These are phyloP conservation scores for Ceryle rudis DNA, from an alignment of 2,797 vertebrate genomes.

Conservation along the genomic window DNA sequence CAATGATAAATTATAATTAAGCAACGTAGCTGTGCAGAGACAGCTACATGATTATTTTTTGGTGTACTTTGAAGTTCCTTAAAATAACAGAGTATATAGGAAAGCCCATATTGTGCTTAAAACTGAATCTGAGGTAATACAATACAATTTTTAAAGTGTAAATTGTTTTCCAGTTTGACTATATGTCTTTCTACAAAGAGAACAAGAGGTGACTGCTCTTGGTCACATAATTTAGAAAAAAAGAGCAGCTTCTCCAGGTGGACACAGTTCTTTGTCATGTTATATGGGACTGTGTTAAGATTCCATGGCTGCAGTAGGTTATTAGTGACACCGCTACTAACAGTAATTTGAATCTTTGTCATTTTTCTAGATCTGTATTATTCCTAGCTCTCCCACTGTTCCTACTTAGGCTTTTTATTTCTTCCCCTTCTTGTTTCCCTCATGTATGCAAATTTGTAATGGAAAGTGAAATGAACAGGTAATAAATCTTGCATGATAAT, in stretches of 20 bases:
- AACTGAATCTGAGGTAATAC: conserved; percentile 17
- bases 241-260: neutral
- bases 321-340: neutral
- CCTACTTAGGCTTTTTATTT: neutral
- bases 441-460: neutral
- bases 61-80: conserved; percentile 22
- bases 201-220: neutral
- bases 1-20: neutral
- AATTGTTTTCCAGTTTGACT: neutral
- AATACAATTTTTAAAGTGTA: conserved; percentile 27
- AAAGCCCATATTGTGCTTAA: conserved; percentile 44
- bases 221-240: neutral
- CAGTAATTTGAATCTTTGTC: neutral
- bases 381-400: neutral
- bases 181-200: neutral
- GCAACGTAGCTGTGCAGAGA: neutral
- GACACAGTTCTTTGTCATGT: neutral
- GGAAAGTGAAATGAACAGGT: neutral
- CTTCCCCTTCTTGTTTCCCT: neutral
- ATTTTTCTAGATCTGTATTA: neutral
- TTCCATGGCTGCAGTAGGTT: neutral
- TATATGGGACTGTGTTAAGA: neutral
- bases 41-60: neutral
- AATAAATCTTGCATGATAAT: neutral
- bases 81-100: conserved; percentile 13